A percentile compares a stretch with the other conserved stretches of the same genome.
These are phyloP conservation scores for Capitella teleta DNA, from an alignment of 1,140 invertebrate genomes.

Conservation along the genomic window DNA sequence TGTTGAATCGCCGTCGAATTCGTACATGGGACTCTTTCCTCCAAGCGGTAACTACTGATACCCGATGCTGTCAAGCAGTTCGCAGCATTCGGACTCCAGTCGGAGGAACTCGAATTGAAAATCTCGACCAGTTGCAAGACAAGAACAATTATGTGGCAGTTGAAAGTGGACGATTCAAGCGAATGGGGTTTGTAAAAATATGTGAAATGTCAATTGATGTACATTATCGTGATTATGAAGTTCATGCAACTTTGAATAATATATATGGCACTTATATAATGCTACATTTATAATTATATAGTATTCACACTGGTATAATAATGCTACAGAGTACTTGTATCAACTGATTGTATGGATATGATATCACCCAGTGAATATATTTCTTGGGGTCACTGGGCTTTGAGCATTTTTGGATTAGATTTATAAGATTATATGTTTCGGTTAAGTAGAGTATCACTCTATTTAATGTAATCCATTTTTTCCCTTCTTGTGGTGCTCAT, in stretches of 20 bases:
- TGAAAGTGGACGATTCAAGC: constrained; percentile 5
- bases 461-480: too few relatives aligned
- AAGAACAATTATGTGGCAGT: constrained; percentile 4
- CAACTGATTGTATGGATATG: too few relatives aligned
- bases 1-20: constrained; percentile 2
- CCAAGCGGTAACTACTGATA: constrained; percentile 1
- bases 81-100: neutral
- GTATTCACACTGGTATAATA: neutral
- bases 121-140: constrained; percentile 1
- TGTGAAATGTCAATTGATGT: neutral
- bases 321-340: too few relatives aligned
- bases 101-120: neutral
- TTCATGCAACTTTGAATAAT: too few relatives aligned
- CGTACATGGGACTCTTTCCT: constrained; percentile 10
- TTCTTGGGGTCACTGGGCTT: too few relatives aligned
- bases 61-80: neutral
- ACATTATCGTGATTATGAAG: neutral
- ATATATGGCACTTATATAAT: neutral
- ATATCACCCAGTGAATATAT: too few relatives aligned
- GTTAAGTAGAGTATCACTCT: too few relatives aligned
- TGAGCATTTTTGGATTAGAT: too few relatives aligned
- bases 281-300: neutral
- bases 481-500: too few relatives aligned
- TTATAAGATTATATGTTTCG: too few relatives aligned
- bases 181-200: neutral